phyloP scores from a whole-genome alignment of 1,140 invertebrate genomes.

The Caligus rogercresseyi region DNA sequence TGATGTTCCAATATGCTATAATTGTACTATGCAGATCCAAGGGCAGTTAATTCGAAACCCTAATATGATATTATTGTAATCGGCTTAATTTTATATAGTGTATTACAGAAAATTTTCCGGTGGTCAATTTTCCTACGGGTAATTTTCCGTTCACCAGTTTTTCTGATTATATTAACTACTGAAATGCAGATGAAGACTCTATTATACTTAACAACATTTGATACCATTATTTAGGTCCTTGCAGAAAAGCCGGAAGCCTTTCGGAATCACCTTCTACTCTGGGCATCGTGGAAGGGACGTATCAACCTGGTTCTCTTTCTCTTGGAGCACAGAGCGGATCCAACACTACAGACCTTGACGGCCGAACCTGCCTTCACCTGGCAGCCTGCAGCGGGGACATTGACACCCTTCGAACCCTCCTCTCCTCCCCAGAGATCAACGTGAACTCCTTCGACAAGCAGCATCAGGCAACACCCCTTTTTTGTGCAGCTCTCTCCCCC shows the following conservation, averaged over 20 bases:
- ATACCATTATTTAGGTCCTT: no score
- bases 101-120: no score
- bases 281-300: background rate
- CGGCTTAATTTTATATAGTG: no score
- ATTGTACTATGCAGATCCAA: no score
- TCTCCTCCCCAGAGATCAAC: background rate
- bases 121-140: no score
- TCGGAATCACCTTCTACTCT: constrained; percentile 1
- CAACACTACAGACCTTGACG: background rate
- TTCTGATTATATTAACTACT: no score
- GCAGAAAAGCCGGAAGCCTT: background rate
- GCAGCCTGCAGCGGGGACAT: background rate
- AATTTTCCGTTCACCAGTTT: no score
- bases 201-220: no score
- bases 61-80: no score
- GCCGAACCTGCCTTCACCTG: constrained; percentile 10
- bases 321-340: background rate
- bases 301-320: background rate
- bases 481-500: constrained; percentile 1
- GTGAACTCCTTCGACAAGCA: constrained; percentile 14
- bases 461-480: constrained; percentile 6
- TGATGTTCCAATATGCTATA: no score
- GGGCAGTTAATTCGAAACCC: no score
- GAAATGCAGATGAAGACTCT: no score
- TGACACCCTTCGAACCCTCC: background rate